Conservation (phyloP, 2,888 invertebrate species). For the Congeria kusceri region DNA sequence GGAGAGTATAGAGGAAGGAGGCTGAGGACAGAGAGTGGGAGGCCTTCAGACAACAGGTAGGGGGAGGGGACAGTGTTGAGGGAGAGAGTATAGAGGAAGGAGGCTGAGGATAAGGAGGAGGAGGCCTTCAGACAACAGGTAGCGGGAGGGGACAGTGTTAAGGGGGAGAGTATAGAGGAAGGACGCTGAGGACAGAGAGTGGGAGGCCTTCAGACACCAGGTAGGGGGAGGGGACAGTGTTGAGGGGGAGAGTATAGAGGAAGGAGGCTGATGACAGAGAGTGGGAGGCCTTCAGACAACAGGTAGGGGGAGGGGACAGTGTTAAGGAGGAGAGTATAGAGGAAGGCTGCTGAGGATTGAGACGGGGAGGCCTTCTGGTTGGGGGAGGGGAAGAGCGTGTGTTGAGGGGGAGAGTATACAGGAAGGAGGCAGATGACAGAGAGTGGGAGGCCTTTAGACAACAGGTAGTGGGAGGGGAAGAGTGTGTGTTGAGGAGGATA, state of each 20-base stretch:
- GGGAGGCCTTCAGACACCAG: constrained; percentile 84
- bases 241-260: constrained; percentile 40
- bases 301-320: constrained; percentile 70
- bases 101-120: constrained; percentile 84
- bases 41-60: constrained; percentile 82
- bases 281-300: constrained; percentile 83
- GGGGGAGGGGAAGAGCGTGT: no score
- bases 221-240: constrained; percentile 56
- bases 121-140: constrained; percentile 84
- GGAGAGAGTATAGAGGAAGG: no score
- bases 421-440: constrained; percentile 81
- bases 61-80: no score
- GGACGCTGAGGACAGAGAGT: constrained; percentile 84
- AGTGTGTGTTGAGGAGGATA: no score
- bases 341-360: constrained; percentile 81
- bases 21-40: constrained; percentile 85
- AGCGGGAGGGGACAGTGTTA: no score
- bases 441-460: constrained; percentile 84
- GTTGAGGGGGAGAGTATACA: no score
- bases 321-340: not conserved
- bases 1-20: constrained; percentile 63
- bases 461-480: constrained; percentile 77
- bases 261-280: constrained; percentile 83
- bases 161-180: no score
- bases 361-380: constrained; percentile 85